Percentiles rank a stretch among this genome's conserved stretches.
Evolutionary conservation across 2,888 invertebrate genomes (phyloP).

Genomic region (Hemaris fuciformis): DNA sequence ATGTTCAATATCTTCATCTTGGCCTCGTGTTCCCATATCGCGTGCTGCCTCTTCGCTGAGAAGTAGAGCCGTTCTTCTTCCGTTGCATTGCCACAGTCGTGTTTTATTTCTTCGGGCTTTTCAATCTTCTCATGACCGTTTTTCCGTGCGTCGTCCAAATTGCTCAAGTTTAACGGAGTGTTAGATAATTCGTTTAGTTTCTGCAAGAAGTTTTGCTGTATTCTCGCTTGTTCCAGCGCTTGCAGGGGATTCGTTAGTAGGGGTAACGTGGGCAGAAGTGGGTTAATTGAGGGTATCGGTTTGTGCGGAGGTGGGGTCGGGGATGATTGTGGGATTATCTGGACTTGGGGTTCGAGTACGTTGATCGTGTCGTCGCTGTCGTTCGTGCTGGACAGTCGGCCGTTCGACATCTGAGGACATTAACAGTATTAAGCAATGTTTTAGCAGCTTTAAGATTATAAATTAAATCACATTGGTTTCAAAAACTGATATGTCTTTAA

Average conservation of each 20-base stretch:
- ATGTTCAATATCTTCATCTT: constrained; percentile 77
- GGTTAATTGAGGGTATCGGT: constrained; percentile 37
- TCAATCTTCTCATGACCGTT: constrained; percentile 50
- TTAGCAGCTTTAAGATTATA: too few relatives aligned
- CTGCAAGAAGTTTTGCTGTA: constrained; percentile 68
- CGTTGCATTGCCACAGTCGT: constrained; percentile 55
- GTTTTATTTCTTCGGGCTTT: constrained; percentile 46
- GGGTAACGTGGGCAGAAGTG: constrained; percentile 40
- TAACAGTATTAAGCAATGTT: neutral
- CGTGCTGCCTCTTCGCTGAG: constrained; percentile 72
- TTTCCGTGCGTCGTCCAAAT: constrained; percentile 56
- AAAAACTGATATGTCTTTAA: too few relatives aligned
- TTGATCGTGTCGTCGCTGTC: constrained; percentile 78
- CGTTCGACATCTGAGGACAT: constrained; percentile 72
- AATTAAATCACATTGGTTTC: too few relatives aligned
- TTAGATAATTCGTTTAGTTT: constrained; percentile 72
- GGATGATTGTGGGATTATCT: constrained; percentile 70
- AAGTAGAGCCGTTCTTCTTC: constrained; percentile 72
- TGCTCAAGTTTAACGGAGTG: constrained; percentile 72
- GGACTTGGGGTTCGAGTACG: constrained; percentile 73
- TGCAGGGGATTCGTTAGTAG: constrained; percentile 60
- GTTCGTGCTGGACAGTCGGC: constrained; percentile 75
- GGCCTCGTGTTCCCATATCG: constrained; percentile 76
- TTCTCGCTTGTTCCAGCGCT: constrained; percentile 68
- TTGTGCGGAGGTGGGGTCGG: constrained; percentile 53